Base-by-base conservation (phyloP, 2,797 vertebrate species). In the Sitta carolinensis region DNA sequence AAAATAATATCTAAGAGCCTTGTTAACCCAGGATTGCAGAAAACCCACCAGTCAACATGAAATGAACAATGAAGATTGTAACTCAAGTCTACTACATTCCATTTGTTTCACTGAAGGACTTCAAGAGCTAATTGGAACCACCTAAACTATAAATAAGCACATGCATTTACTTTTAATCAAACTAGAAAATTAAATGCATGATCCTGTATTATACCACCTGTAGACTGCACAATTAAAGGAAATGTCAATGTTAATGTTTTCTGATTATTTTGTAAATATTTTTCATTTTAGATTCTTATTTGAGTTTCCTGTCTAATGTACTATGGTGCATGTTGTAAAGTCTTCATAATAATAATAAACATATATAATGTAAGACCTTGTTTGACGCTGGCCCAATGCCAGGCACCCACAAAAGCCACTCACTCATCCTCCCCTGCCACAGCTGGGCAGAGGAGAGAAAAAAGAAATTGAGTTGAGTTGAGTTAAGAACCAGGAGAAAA, bases 91-190 rank as follows among this genome's bases (percentile, higher is more conserved):
- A 85, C n/a, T 47, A 59, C 23, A 66, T 25, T 64, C 27, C 72
- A 89, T 69, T 89, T 85, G 36, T 51, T 86, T 89, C 78, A 85
- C 42, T 58, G 48, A 95, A 86, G 84, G 87, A 61, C 58, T 83
- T 81, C 58, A 92, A 86, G 26, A 83, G 87, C 72, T 84, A 91
- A 27, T 4, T 73, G 87, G 72, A 94, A 77, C 16, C 61, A 87
- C 77, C 77, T 51, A 85, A 90, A 81, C 62, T 62, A 50, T 15
- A 51, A 93, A 89, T 50, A 87, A 93, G 42, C 40, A 77, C 47
- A 80, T 59, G 23, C 22, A 66, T 77, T 74, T 92, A 74, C 63
- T 92, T 95, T 89, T 74, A 89, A 95, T 83, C 45, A 92, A 90
- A 72, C 34, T 51, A 83, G 78, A 85, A 87, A 92, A 94, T 83